These are phyloP conservation scores for Calcarius lapponicus DNA, from an alignment of 2,797 vertebrate species.

Conservation along the genomic window DNA sequence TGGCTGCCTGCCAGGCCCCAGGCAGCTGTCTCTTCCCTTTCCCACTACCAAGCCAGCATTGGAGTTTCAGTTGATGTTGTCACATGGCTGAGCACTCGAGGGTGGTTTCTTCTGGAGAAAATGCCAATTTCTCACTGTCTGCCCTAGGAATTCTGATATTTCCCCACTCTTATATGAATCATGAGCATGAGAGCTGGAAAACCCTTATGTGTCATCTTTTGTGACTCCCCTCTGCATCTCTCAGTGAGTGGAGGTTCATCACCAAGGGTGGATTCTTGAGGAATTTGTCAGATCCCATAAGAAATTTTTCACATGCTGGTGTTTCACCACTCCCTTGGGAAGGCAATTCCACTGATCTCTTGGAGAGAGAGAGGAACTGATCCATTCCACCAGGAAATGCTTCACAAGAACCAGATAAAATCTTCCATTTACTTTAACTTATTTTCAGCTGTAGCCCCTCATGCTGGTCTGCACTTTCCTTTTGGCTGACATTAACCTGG, in stretches of 20 bases:
- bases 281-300: not conserved
- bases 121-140: slow-evolving; percentile 25
- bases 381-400: not conserved
- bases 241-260: not conserved
- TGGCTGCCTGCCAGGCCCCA: slow-evolving; percentile 44
- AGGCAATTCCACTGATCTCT: not conserved
- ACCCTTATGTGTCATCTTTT: slow-evolving; percentile 48
- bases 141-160: slow-evolving; percentile 27
- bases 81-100: not conserved
- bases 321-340: slow-evolving; percentile 1
- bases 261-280: not conserved
- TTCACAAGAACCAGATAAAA: not conserved
- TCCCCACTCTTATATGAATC: slow-evolving; percentile 50
- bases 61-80: slow-evolving; percentile 46
- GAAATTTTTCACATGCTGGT: not conserved
- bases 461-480: not conserved
- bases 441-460: not conserved
- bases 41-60: not conserved
- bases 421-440: not conserved
- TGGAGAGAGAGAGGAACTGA: not conserved
- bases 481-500: not conserved
- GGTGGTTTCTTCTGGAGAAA: slow-evolving; percentile 43
- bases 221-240: not conserved
- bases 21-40: slow-evolving; percentile 15
- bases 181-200: slow-evolving; percentile 31